Base-by-base conservation (phyloP, 2,113 vertebrate species). In the Psittacula cyanocephala region DNA sequence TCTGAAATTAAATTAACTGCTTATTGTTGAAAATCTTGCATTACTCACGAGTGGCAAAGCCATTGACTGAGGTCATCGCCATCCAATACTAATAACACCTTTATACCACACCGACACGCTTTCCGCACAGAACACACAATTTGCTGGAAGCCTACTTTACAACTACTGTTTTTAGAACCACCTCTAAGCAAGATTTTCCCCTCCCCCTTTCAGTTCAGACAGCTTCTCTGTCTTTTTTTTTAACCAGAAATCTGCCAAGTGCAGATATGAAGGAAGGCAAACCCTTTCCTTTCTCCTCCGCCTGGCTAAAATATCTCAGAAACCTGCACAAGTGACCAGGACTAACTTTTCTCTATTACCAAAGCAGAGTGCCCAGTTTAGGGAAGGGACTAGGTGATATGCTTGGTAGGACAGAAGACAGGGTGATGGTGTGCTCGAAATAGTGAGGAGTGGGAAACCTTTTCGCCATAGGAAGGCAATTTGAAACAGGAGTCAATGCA, bases 81-180 rank as follows among this genome's bases (percentile, higher is more conserved):
- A 25, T 59, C 47, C 39, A 70, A 62, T n/a, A 59, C 52, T 53
- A 78, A 4, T 10, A 67, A 17, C 28, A 62, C 14, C 37, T 83
- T 76, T 60, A 67, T 13, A 49, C 25, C 46, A 68, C 55, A 37
- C 27, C 0, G 1, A 39, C 18, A 43, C 0, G 0, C 57, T 78
- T 92, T 41, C 33, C 7, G 10, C 64, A 78, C 17, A 6, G 35
- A 79, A 52, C 33, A 86, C 33, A 35, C 17, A 46, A 18, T 10
- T 41, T 69, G 70, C 70, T 96, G 81, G 46, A 88, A 94, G 85
- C 8, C 29, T 65, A 3, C 41, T 77, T 44, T 35, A 69, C 78
- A 81, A 19, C 11, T 35, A 64, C 17, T 4, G 0, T 27, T 28
- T 86, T 70, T 39, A 92, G 50, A 91, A 83, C 31, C 27, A 67